These are phyloP conservation scores for Neotoxoptera formosana DNA, from an alignment of 1,140 invertebrate genomes.

Conservation along the genomic window DNA sequence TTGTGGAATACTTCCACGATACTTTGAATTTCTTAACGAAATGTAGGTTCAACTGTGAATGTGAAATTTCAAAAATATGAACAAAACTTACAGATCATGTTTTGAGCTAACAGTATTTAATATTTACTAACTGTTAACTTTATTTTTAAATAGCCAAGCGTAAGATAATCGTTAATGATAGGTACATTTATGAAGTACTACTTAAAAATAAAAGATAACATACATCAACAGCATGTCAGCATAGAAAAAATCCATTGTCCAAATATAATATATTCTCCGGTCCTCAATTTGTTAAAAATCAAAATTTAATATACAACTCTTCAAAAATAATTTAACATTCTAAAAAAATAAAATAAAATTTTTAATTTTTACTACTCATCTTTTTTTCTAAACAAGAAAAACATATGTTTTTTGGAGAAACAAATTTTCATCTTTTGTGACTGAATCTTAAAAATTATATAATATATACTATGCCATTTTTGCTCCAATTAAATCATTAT, in stretches of 20 bases:
- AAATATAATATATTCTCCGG: neutral
- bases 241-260: neutral
- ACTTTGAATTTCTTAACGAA: too few relatives aligned
- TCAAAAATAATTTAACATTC: neutral
- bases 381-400: neutral
- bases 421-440: neutral
- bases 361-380: neutral
- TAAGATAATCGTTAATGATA: too few relatives aligned
- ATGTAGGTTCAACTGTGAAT: too few relatives aligned
- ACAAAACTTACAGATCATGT: too few relatives aligned
- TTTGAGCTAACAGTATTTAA: too few relatives aligned
- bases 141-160: too few relatives aligned
- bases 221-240: neutral
- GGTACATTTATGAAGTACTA: too few relatives aligned
- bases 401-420: too few relatives aligned
- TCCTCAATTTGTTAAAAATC: neutral
- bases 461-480: neutral
- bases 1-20: too few relatives aligned
- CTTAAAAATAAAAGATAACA: too few relatives aligned
- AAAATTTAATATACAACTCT: neutral
- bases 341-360: neutral
- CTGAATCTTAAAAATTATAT: neutral
- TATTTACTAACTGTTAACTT: too few relatives aligned
- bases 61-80: too few relatives aligned
- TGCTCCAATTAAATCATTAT: neutral